Evolutionary conservation across 2,888 invertebrate genomes (phyloP), one percentile per base, ranked within the genome.

Genomic region (Himalopsyche anomala): DNA sequence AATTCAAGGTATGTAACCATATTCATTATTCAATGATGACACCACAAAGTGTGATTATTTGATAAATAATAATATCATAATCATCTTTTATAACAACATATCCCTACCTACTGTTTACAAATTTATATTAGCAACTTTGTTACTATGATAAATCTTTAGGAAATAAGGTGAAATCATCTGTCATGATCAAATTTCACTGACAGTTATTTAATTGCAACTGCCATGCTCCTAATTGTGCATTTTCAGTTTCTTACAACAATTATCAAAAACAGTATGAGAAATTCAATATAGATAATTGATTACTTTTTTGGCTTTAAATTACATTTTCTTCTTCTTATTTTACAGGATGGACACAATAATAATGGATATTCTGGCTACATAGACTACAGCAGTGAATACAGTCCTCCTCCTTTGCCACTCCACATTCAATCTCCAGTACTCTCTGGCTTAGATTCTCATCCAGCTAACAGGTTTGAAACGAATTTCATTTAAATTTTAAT

Each of bases 281-380:
- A 2, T 45, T 11, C 8, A 45, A 45, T 45, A 11, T 45, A 2
- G 45, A 45, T 9, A 45, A 45, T 15, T 51, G 15, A 51, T 3
- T 45, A 40, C 40, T 45, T 11, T 6, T 56, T 17, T 17, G 5
- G n/a, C 19, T 19, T 62, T 62, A 8, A 38, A 19, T 62, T 45
- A 69, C 12, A 51, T 85, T 17, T 84, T 82, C 80, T 80, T 42
- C 0, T 84, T 54, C n/a, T 83, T 85, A 17, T 84, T 28, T 28
- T 85, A 88, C 89, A 96, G 96, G 96, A 96, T 87, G 96, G 96
- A 85, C 96, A 96, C 90, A 96, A 96, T 91, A 96, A 95, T 91
- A 97, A 97, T 90, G 97, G 97, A 42, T 97, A 97, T 91, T 96
- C 97, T 88, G 97, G 97, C 0, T 98, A 97, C 91, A 97, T 97